These are phyloP conservation scores for Ennomos fuscantarius DNA, from an alignment of 2,888 invertebrate species.

Conservation along the genomic window DNA sequence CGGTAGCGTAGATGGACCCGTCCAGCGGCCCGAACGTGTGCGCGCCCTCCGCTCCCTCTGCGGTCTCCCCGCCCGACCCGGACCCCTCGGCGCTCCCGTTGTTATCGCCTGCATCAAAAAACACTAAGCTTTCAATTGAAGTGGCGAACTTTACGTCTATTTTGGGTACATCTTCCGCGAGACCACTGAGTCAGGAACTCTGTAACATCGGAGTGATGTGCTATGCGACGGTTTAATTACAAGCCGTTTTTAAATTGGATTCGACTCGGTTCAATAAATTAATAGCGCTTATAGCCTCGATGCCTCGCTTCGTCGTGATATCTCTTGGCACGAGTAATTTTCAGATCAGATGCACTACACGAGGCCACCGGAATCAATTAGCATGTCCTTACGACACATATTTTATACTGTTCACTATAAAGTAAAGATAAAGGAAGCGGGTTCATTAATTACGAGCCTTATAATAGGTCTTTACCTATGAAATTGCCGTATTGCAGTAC, in stretches of 20 bases:
- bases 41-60: constrained; percentile 76
- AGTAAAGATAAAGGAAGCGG: constrained; percentile 35
- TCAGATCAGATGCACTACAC: constrained; percentile 47
- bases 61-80: constrained; percentile 74
- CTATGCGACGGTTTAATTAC: constrained; percentile 64
- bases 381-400: constrained; percentile 9
- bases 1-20: constrained; percentile 95
- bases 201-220: constrained; percentile 38
- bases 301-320: constrained; percentile 38
- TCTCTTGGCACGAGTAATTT: constrained; percentile 47
- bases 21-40: constrained; percentile 94
- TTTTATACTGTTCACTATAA: constrained; percentile 18
- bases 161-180: constrained; percentile 4
- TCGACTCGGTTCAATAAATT: constrained; percentile 67
- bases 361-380: constrained; percentile 47
- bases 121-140: constrained; percentile 25
- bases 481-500: too few relatives aligned
- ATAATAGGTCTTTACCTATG: too few relatives aligned
- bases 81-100: constrained; percentile 80
- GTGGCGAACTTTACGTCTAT: constrained; percentile 14
- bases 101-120: constrained; percentile 82
- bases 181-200: constrained; percentile 2
- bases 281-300: constrained; percentile 26
- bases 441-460: constrained; percentile 57
- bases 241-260: constrained; percentile 71